A percentile compares a stretch with the other conserved stretches of the same genome.
Conservation (phyloP, 2,888 invertebrate species). For the Apomyelois bistriatella region DNA sequence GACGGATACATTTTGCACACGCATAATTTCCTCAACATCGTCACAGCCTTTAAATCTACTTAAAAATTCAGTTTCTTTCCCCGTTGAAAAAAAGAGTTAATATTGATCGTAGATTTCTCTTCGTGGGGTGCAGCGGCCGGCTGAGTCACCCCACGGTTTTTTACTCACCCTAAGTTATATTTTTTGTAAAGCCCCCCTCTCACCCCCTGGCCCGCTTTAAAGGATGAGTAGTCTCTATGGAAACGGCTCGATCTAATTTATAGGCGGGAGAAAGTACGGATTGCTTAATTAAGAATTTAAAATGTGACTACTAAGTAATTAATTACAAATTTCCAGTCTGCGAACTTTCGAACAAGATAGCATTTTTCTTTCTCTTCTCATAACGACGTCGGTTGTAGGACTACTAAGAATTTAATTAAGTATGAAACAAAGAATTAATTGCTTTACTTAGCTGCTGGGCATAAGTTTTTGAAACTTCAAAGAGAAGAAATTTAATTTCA, state of each 20-base stretch:
- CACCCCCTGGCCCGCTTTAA: conserved; percentile 74
- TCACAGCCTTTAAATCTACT: conserved; percentile 59
- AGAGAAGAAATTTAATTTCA: conserved; percentile 7
- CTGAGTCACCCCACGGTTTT: conserved; percentile 81
- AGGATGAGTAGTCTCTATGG: conserved; percentile 81
- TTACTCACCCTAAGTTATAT: conserved; percentile 81
- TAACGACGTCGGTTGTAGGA: conserved; percentile 39
- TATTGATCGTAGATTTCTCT: conserved; percentile 81
- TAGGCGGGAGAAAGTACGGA: conserved; percentile 78
- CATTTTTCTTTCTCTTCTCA: conserved; percentile 40
- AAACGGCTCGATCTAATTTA: conserved; percentile 80
- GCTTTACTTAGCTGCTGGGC: conserved; percentile 21
- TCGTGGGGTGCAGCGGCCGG: conserved; percentile 80
- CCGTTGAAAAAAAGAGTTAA: conserved; percentile 80
- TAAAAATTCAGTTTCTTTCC: conserved; percentile 71
- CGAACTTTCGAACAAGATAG: conserved; percentile 45
- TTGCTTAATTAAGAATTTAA: conserved; percentile 80
- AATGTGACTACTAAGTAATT: conserved; percentile 76
- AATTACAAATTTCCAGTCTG: conserved; percentile 69
- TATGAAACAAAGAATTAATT: conserved; percentile 27
- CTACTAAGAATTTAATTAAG: conserved; percentile 63
- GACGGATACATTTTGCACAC: conserved; percentile 38
- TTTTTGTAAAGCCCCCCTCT: conserved; percentile 74
- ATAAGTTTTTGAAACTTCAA: conserved; percentile 12
- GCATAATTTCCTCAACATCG: conserved; percentile 34